Percentiles rank a stretch among this genome's conserved stretches.
Conservation (phyloP, 2,797 vertebrate species). For the Labroides dimidiatus region DNA sequence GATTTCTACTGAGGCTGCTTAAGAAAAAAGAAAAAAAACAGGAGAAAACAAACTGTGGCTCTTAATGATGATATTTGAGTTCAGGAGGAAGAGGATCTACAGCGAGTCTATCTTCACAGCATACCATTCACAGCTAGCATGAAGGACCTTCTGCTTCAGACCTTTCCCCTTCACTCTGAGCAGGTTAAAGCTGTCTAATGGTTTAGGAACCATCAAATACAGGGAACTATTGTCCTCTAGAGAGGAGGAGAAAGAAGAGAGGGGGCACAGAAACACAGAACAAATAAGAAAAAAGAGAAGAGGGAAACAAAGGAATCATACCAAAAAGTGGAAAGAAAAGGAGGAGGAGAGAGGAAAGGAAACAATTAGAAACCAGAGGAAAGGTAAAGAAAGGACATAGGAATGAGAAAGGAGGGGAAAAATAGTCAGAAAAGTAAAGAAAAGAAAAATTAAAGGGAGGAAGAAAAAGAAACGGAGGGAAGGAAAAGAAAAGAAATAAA, state of each 20-base stretch:
- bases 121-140: slow-evolving; percentile 91
- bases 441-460: too few relatives aligned
- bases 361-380: not conserved
- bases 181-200: slow-evolving; percentile 91
- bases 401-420: too few relatives aligned
- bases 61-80: not conserved
- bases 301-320: too few relatives aligned
- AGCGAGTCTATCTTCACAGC: slow-evolving; percentile 1
- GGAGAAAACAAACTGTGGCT: too few relatives aligned
- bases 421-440: too few relatives aligned
- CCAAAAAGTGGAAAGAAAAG: too few relatives aligned
- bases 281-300: slow-evolving; percentile 56
- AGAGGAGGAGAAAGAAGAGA: slow-evolving; percentile 69
- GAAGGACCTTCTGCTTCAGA: slow-evolving; percentile 92
- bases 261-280: slow-evolving; percentile 44
- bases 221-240: slow-evolving; percentile 92
- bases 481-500: too few relatives aligned
- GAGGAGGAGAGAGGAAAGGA: slow-evolving; percentile 35
- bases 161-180: slow-evolving; percentile 93
- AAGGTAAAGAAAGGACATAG: too few relatives aligned
- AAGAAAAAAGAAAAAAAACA: not conserved
- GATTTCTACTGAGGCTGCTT: too few relatives aligned
- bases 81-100: not conserved
- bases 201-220: slow-evolving; percentile 93
- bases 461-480: too few relatives aligned